phyloP scores from a whole-genome alignment of 2,888 invertebrate genomes.

The Sycophila texana region DNA sequence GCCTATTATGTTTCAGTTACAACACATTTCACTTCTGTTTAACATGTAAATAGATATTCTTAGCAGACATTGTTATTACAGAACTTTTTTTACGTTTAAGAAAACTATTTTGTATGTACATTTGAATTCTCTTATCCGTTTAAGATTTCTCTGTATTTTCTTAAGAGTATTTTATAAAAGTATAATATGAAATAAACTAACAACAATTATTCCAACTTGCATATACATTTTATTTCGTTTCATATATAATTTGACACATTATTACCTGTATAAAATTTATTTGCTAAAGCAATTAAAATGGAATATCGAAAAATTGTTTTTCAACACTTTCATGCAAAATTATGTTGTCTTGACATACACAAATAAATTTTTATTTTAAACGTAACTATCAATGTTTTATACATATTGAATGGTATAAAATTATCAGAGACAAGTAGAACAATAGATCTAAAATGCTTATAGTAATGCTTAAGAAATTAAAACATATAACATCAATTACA shows the following conservation, averaged over 20 bases:
- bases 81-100: slow-evolving; percentile 46
- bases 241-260: slow-evolving; percentile 52
- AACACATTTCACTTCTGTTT: slow-evolving; percentile 42
- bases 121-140: slow-evolving; percentile 51
- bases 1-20: slow-evolving; percentile 39
- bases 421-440: slow-evolving; percentile 33
- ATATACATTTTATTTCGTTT: slow-evolving; percentile 50
- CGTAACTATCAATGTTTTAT: slow-evolving; percentile 35
- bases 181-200: slow-evolving; percentile 53
- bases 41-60: slow-evolving; percentile 56
- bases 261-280: slow-evolving; percentile 51
- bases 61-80: slow-evolving; percentile 47
- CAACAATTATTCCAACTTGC: slow-evolving; percentile 43
- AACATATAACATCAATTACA: slow-evolving; percentile 41
- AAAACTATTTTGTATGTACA: slow-evolving; percentile 54
- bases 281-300: slow-evolving; percentile 20
- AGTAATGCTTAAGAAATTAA: slow-evolving; percentile 50
- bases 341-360: slow-evolving; percentile 29
- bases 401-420: slow-evolving; percentile 36
- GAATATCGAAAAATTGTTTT: too few relatives aligned
- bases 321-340: too few relatives aligned
- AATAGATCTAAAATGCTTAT: slow-evolving; percentile 45
- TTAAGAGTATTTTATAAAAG: slow-evolving; percentile 57
- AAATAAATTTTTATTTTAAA: slow-evolving; percentile 43
- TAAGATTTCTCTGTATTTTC: slow-evolving; percentile 57